Evolutionary conservation across 2,113 vertebrate genomes (phyloP).

Genomic region (Chrysemys picta): DNA sequence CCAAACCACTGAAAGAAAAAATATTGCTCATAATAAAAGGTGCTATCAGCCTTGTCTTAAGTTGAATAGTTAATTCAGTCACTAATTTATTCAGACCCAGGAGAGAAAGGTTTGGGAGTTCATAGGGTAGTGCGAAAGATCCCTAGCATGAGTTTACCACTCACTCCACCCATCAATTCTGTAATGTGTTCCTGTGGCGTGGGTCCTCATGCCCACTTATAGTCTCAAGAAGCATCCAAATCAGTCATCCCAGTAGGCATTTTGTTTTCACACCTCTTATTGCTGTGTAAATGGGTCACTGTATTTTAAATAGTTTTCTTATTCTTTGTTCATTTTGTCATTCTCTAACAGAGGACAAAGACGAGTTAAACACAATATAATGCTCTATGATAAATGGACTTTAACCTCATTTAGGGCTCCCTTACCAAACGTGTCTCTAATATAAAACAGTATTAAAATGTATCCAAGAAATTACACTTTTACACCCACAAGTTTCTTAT

Average conservation of each 20-base stretch:
- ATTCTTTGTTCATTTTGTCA: neutral
- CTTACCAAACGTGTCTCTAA: neutral
- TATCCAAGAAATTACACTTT: neutral
- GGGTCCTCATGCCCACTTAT: neutral
- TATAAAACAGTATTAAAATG: neutral
- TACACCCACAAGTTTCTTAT: neutral
- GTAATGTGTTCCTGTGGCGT: neutral
- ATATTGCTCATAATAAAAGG: neutral
- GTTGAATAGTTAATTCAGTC: neutral
- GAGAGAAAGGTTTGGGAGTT: neutral
- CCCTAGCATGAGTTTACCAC: neutral
- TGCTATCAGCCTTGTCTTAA: neutral
- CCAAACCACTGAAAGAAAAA: constrained; percentile 84
- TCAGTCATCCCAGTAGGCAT: neutral
- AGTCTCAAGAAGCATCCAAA: neutral
- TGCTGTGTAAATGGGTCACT: neutral
- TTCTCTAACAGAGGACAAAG: neutral
- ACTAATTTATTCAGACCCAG: neutral
- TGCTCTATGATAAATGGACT: neutral
- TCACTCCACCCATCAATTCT: neutral
- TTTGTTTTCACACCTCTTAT: neutral
- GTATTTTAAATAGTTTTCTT: neutral
- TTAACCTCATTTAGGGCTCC: neutral
- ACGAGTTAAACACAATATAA: neutral
- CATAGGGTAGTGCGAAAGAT: neutral